phyloP scores from a whole-genome alignment of 2,113 vertebrate species.

The Drymodes brunneopygia region DNA sequence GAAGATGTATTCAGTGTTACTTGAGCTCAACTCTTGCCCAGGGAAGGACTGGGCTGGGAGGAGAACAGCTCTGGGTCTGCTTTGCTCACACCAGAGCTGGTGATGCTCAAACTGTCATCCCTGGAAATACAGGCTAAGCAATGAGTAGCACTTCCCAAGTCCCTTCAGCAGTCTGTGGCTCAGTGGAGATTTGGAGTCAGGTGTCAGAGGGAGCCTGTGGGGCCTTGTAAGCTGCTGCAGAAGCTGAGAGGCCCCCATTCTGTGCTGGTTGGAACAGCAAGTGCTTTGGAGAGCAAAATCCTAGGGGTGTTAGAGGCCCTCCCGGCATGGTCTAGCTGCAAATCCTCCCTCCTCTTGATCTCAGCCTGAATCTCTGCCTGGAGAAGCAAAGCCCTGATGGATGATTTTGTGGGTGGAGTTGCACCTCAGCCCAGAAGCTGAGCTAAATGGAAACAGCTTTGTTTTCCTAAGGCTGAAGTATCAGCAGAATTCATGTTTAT shows the following conservation, averaged over 20 bases:
- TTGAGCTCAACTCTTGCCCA: background rate
- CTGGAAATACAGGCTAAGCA: background rate
- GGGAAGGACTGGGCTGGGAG: background rate
- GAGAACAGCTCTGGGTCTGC: background rate
- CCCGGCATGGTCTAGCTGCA: background rate
- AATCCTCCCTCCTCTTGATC: constrained; percentile 12
- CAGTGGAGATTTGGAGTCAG: background rate
- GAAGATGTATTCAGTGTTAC: background rate
- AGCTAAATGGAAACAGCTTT: constrained; percentile 63
- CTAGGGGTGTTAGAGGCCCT: constrained; percentile 5
- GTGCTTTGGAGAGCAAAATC: background rate
- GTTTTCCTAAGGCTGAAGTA: constrained; percentile 45
- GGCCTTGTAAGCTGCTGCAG: background rate
- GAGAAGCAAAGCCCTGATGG: background rate
- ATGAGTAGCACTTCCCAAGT: background rate
- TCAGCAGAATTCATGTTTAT: constrained; percentile 31
- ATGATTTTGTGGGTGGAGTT: constrained; percentile 26
- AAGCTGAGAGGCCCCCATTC: background rate
- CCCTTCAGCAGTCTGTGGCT: background rate
- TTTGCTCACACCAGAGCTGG: background rate
- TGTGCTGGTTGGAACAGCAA: background rate
- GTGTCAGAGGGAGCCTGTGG: background rate
- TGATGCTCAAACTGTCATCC: background rate
- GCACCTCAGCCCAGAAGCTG: constrained; percentile 16
- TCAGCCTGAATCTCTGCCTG: constrained; percentile 25